phyloP scores from a whole-genome alignment of 2,888 invertebrate species.

The Euplagia quadripunctaria region DNA sequence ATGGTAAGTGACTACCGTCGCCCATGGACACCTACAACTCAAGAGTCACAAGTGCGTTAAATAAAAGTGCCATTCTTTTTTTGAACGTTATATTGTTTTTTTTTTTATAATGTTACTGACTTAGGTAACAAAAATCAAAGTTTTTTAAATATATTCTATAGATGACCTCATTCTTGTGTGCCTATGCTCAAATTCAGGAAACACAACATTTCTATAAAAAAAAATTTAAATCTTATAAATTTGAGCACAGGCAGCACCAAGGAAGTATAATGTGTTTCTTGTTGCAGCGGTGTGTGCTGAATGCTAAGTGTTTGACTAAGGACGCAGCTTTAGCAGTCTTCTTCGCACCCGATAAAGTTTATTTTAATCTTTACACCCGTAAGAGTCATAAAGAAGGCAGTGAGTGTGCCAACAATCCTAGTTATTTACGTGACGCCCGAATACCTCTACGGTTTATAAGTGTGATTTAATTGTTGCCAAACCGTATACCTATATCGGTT shows the following conservation, averaged over 20 bases:
- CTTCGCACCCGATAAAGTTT: conserved; percentile 60
- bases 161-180: no score
- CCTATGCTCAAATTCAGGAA: neutral
- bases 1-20: no score
- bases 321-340: conserved; percentile 19
- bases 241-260: neutral
- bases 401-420: conserved; percentile 60
- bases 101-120: no score
- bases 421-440: conserved; percentile 50
- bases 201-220: neutral
- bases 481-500: neutral
- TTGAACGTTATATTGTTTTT: no score
- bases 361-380: conserved; percentile 65
- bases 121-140: no score
- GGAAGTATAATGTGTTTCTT: neutral
- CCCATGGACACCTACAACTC: no score
- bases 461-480: conserved; percentile 22
- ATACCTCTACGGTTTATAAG: conserved; percentile 38
- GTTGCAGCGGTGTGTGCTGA: neutral
- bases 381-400: conserved; percentile 60
- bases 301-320: neutral
- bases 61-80: no score
- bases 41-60: no score
- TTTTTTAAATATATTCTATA: no score
- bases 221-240: neutral